Base-by-base conservation (phyloP, 2,113 vertebrate genomes). In the Elgaria multicarinata region DNA sequence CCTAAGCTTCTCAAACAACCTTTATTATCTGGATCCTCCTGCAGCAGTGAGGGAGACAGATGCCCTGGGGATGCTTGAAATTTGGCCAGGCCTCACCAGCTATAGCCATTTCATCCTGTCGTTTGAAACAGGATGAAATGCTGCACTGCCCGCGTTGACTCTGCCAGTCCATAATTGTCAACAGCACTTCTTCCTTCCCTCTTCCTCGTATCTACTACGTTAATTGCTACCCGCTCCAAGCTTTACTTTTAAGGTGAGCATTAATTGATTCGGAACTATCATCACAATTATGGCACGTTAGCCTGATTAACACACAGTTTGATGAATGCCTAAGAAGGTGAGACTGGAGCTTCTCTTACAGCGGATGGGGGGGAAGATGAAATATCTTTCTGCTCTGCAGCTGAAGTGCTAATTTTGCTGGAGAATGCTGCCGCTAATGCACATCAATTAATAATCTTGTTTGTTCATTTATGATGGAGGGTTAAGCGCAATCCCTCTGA, bases 251-350 rank as follows among this genome's bases (percentile, higher is more conserved):
- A 96, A 96, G 95, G 94, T 92, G 90, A 95, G 74, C 92, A 94
- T 96, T 97, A 97, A 97, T 95, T 97, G 96, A 97, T 97, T 97
- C 92, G 93, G 92, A 94, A 95, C 91, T 96, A 94, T 92, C 96
- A 96, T 96, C 95, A 95, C 95, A 96, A 97, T 97, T 97, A 97
- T 42, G 85, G 91, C 39, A 77, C 33, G 89, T 95, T 91, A 93
- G 44, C 83, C 92, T 96, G 96, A 96, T 96, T 97, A 97, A 96
- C 86, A 87, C 84, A 91, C 93, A 78, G 87, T 81, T 91, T 96
- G 96, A 97, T 97, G 96, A 97, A 93, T 94, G 88, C 92, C 9
- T 89, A 91, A 92, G 83, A 95, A 93, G 88, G 87, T 88, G 83
- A 82, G 85, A 83, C 86, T 93, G 81, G 92, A 92, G 94, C 89